Base-by-base conservation (phyloP, 2,113 vertebrate species). In the Macquaria australasica region DNA sequence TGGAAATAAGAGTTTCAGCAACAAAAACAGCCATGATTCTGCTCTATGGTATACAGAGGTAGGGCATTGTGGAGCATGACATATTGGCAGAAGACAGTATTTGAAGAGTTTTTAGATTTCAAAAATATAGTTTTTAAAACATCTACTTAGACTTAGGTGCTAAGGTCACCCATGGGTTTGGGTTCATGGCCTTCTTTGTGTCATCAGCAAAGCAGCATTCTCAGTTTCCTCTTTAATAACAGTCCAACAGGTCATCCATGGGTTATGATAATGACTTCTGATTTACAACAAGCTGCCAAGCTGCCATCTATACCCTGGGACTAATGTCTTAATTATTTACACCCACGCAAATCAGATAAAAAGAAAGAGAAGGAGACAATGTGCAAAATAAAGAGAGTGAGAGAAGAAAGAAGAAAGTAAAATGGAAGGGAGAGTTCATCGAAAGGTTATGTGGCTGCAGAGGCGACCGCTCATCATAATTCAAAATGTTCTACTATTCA, bases 321-420 rank as follows among this genome's bases (percentile, higher is more conserved):
- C 70, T 67, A 31, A 77, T 20, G 39, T 78, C 69, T 79, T 73
- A 43, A 76, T 81, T 75, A 84, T 80, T 82, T 67, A 78, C 55
- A 41, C 75, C 39, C n/a, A 53, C 6, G 12, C 41, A 48, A 72
- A 84, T 81, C 43, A 69, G 21, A 50, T 50, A 16, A 56, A 76
- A 69, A 9, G 18, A 73, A 12, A 23, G 12, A 63, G 15, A 41
- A 1, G 12, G 43, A 43, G 48, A 67, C 8, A 50, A 31, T 25
- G 28, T 28, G 14, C 70, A 45, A 34, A 50, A 69, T 7, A 12
- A 77, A 7, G 34, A 25, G 20, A 63, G 1, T 0, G 43, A 34
- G 64, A 55, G 25, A 70, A n/a, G 15, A 53, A 5, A 48, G 45
- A 31, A 25, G 5, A 68, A 80, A 39, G 48, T 0, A 16, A 43